phyloP scores from a whole-genome alignment of 2,888 invertebrate species.

The Aleiodes leptofemur region DNA sequence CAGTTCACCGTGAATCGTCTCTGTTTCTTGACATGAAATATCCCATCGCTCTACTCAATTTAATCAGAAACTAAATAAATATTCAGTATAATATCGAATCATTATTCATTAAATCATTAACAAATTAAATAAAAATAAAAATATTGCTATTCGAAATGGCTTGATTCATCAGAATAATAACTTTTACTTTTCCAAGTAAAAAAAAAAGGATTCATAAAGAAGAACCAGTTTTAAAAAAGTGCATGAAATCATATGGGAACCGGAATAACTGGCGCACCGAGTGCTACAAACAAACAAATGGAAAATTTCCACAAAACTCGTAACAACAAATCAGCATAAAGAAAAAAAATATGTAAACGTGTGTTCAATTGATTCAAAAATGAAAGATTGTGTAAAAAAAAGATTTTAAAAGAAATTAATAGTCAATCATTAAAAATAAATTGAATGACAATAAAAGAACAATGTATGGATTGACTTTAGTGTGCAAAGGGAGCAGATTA shows the following conservation, averaged over 20 bases:
- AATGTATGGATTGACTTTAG: conserved; percentile 7
- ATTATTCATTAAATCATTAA: too few species aligned
- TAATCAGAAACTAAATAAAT: too few species aligned
- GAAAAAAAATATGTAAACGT: background rate
- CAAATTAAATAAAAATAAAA: too few species aligned
- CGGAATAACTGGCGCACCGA: conserved; percentile 1
- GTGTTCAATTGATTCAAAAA: background rate
- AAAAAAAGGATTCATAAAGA: background rate
- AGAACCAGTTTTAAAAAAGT: background rate
- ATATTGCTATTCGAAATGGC: too few species aligned
- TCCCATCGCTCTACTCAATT: too few species aligned
- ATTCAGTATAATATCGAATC: too few species aligned
- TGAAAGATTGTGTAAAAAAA: conserved; percentile 10
- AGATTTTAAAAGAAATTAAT: background rate
- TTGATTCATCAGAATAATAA: too few species aligned
- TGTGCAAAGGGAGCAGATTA: conserved; percentile 38
- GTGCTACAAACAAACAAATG: conserved; percentile 16
- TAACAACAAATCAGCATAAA: background rate
- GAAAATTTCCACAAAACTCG: conserved; percentile 15
- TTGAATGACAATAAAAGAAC: background rate
- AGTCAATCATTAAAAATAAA: background rate
- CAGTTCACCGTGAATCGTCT: conserved; percentile 20
- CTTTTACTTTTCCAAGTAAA: too few species aligned
- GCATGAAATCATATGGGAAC: conserved; percentile 13
- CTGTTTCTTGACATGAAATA: background rate